A percentile compares a stretch with the other conserved stretches of the same genome.
Evolutionary conservation across 2,888 invertebrate genomes (phyloP).

Genomic region (Zaprionus bogoriensis): DNA sequence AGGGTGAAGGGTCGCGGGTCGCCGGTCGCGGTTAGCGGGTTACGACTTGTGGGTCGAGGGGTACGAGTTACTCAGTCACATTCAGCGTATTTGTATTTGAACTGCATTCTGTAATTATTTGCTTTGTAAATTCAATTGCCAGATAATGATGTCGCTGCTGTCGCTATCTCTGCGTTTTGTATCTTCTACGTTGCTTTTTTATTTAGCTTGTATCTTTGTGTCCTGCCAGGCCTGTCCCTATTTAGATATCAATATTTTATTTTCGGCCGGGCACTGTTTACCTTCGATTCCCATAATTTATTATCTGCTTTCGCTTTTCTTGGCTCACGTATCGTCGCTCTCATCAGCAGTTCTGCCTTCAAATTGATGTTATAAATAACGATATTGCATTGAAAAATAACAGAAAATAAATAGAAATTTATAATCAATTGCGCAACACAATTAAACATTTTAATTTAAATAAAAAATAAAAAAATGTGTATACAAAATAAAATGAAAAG

Average conservation of each 20-base stretch:
- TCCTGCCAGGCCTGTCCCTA: slow-evolving; percentile 11
- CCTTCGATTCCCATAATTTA: slow-evolving; percentile 30
- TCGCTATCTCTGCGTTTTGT: slow-evolving; percentile 12
- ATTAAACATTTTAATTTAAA: too few relatives aligned
- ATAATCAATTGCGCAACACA: too few relatives aligned
- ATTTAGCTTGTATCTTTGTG: not conserved
- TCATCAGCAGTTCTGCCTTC: too few relatives aligned
- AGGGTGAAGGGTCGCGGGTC: slow-evolving; percentile 1
- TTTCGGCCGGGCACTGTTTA: slow-evolving; percentile 47
- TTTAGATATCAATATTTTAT: slow-evolving; percentile 49
- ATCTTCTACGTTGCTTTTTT: too few relatives aligned
- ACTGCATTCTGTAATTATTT: slow-evolving; percentile 76
- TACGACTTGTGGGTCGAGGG: too few relatives aligned
- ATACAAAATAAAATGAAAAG: too few relatives aligned
- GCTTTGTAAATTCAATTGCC: slow-evolving; percentile 81
- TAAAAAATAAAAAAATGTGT: too few relatives aligned
- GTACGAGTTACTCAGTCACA: slow-evolving; percentile 49
- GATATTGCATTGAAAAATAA: too few relatives aligned
- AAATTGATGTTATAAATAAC: too few relatives aligned
- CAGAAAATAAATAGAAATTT: too few relatives aligned
- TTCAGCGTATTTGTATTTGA: slow-evolving; percentile 51
- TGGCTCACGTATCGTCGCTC: too few relatives aligned
- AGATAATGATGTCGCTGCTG: slow-evolving; percentile 75
- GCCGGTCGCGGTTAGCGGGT: not conserved
- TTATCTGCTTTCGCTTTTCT: slow-evolving; percentile 29